Evolutionary conservation across 1,140 invertebrate species (phyloP), one percentile per base, ranked within the genome.

Genomic region (Cotesia chilonis): DNA sequence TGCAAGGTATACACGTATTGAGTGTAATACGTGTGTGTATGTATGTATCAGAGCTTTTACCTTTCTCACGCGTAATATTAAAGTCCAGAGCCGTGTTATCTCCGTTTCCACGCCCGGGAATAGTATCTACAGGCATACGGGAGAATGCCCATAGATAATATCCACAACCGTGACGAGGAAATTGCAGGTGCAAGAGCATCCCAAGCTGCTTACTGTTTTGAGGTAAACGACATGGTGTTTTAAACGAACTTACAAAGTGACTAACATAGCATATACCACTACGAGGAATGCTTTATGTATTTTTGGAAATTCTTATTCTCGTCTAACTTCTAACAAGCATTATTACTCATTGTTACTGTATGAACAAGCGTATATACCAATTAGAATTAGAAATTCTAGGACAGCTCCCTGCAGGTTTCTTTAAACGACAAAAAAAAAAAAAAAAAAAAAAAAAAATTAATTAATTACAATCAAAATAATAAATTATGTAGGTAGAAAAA

Each of bases 141-240:
- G 36, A 60, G 55, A 75, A 73, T 63, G 64, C 68, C 71, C 63
- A 76, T 72, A 69, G 72, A 76, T 76, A 76, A 76, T 76, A 76
- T 74, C 71, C 69, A 74, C 47, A 28, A 73, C 69, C 75, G 75
- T 76, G 72, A 76, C 75, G 72, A 52, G 68, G 66, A 74, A 74
- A 76, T 76, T 76, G 69, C 75, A 74, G 41, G 47, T 69, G 71
- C 38, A 60, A 71, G 57, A 57, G 14, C 41, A 47, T 47, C 41
- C 41, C 37, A n/a, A 71, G 60, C 36, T n/a, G 54, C 38, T 38
- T 47, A 9, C 38, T 52, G 38, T 17, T 66, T n/a, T 20, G 47
- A 12, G 20, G 14, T 28, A 28, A n/a, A 38, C 35, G 10, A 41
- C 35, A 63, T 12, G 6, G 60, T 38, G 36, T 28, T 55, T 57